A percentile compares a stretch with the other conserved stretches of the same genome.
phyloP scores from a whole-genome alignment of 2,888 invertebrate genomes.

The Drosophila paranaensis region DNA sequence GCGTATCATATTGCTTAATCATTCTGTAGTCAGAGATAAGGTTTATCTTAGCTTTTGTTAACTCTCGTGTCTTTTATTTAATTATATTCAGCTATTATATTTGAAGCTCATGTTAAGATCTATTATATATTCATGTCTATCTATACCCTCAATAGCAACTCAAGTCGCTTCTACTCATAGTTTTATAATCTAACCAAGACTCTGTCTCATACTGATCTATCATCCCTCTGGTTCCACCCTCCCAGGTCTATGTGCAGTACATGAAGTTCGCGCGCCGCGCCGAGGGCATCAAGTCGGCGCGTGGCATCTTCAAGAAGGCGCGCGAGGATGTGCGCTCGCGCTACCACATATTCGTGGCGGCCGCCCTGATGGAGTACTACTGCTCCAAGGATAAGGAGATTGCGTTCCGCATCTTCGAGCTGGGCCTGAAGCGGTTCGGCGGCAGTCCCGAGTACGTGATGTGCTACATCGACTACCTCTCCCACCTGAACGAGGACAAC shows the following conservation, averaged over 20 bases:
- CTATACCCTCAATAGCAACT: too few species aligned
- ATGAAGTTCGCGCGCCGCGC: constrained; percentile 99
- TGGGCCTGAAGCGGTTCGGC: constrained; percentile 98
- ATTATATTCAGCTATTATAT: too few species aligned
- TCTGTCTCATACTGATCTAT: not conserved
- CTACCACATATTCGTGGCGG: constrained; percentile 98
- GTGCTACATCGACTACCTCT: constrained; percentile 98
- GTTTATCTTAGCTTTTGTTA: too few species aligned
- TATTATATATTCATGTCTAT: too few species aligned
- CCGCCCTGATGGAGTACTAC: constrained; percentile 99
- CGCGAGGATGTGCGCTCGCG: constrained; percentile 93
- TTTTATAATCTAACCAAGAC: too few species aligned
- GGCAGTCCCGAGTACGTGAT: constrained; percentile 97
- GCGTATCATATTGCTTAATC: too few species aligned
- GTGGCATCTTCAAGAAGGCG: constrained; percentile 97
- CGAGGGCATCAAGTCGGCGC: constrained; percentile 98
- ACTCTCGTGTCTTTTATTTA: too few species aligned
- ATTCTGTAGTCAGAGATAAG: too few species aligned
- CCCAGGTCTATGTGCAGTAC: constrained; percentile 97
- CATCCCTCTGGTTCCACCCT: not conserved
- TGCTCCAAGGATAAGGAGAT: constrained; percentile 99
- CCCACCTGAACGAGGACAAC: constrained; percentile 99
- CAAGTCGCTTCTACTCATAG: too few species aligned
- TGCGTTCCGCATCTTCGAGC: constrained; percentile 97
- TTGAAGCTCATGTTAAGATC: too few species aligned